These are phyloP conservation scores for Lagria hirta DNA, from an alignment of 2,888 invertebrate genomes.

Conservation along the genomic window DNA sequence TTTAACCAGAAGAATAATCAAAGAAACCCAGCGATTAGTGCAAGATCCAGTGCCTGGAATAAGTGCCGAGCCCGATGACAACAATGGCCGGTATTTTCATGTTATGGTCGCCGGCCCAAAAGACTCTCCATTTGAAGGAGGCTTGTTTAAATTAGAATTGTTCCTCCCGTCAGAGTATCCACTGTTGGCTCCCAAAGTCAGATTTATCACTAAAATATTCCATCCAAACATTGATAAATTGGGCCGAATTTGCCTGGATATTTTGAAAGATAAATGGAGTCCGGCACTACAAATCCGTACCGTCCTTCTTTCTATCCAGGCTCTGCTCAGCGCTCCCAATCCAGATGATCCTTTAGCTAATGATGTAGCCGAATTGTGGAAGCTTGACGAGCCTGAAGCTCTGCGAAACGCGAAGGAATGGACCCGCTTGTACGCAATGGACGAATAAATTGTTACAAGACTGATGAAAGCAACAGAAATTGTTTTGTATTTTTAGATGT, in stretches of 20 bases:
- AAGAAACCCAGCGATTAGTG: constrained; percentile 96
- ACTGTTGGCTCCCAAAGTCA: constrained; percentile 99
- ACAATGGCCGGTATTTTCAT: constrained; percentile 96
- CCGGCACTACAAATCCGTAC: constrained; percentile 99
- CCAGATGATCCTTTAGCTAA: constrained; percentile 98
- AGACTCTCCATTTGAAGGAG: constrained; percentile 97
- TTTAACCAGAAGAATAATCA: constrained; percentile 84
- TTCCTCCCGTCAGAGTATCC: constrained; percentile 99
- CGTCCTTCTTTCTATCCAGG: constrained; percentile 97
- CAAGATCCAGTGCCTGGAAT: constrained; percentile 98
- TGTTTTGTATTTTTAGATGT: too few relatives aligned
- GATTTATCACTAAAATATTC: constrained; percentile 99
- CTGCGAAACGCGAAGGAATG: constrained; percentile 92
- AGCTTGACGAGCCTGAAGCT: constrained; percentile 94
- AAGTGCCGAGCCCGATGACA: constrained; percentile 93
- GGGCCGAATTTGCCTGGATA: constrained; percentile 98
- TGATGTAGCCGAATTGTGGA: constrained; percentile 99
- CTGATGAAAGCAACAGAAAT: too few relatives aligned
- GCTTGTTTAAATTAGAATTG: constrained; percentile 95
- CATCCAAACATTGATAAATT: constrained; percentile 99
- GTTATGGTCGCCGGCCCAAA: constrained; percentile 93
- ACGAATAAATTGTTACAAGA: too few relatives aligned
- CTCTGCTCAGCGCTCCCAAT: constrained; percentile 91
- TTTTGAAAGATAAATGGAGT: constrained; percentile 98
- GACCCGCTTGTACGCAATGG: constrained; percentile 83